Conservation (phyloP, 1,140 invertebrate species). For the Drosophila nebulosa region DNA sequence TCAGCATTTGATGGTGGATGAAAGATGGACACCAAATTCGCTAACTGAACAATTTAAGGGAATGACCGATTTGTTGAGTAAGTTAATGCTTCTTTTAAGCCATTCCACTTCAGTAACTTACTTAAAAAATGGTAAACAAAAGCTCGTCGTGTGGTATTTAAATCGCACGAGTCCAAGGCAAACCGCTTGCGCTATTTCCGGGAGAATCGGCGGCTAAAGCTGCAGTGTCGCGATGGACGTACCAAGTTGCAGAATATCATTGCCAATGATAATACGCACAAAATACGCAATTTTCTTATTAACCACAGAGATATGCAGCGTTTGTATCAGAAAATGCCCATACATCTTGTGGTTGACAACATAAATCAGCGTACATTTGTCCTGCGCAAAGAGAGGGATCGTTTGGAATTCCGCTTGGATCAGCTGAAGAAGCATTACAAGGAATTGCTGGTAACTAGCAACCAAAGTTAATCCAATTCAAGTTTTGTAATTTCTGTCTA, state of each 20-base stretch:
- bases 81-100: no score
- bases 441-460: slow-evolving; percentile 41
- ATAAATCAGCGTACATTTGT: slow-evolving; percentile 79
- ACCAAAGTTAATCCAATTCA: background rate
- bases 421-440: slow-evolving; percentile 55
- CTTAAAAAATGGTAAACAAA: background rate
- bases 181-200: slow-evolving; percentile 52
- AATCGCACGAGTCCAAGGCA: slow-evolving; percentile 57
- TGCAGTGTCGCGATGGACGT: slow-evolving; percentile 69
- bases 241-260: slow-evolving; percentile 65
- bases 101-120: no score
- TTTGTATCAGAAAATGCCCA: slow-evolving; percentile 73
- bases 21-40: slow-evolving; percentile 65
- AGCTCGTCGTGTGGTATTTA: slow-evolving; percentile 65
- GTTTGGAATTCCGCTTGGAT: slow-evolving; percentile 51
- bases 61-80: slow-evolving; percentile 70
- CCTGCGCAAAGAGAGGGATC: slow-evolving; percentile 74
- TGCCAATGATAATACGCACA: slow-evolving; percentile 52
- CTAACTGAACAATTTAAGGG: slow-evolving; percentile 67
- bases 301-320: slow-evolving; percentile 73
- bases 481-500: background rate
- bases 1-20: slow-evolving; percentile 68
- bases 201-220: slow-evolving; percentile 56
- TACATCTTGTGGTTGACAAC: slow-evolving; percentile 70
- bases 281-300: slow-evolving; percentile 64